Evolutionary conservation across 2,888 invertebrate species (phyloP), one percentile per base, ranked within the genome.

Genomic region (Ormia ochracea): DNA sequence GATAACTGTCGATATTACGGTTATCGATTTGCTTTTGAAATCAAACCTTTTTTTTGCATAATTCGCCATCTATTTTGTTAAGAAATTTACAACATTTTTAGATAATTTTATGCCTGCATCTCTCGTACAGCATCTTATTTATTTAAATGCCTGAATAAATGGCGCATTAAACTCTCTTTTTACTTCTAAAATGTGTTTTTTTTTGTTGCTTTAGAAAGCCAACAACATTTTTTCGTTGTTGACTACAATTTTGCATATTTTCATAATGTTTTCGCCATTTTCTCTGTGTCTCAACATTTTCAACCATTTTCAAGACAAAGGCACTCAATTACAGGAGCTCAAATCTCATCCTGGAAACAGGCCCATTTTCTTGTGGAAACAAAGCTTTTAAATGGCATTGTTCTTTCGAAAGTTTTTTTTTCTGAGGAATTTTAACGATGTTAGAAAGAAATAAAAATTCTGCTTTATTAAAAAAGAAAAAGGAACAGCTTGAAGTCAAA

Each of bases 231-330:
- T 70, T 43, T 56, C 48, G 28, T 63, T 68, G 31, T 73, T 77
- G 31, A 80, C 72, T 76, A 76, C 28, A 68, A 33, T 73, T 80
- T 80, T 80, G 76, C 80, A 80, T 80, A 80, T 72, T 76, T 80
- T 68, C 72, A 80, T 73, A 76, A 73, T 80, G 76, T 80, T 73
- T 52, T 63, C 12, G 61, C 28, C 14, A 31, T 14, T 61, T 45
- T n/a, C 33, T 45, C 33, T 58, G 45, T 38, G 26, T 7, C 21
- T 68, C n/a, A 58, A 19, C 14, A 14, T 19, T 31, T 50, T 14
- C 19, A 45, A 45, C 4, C 12, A 28, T 43, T 36, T 48, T 58
- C 31, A 2, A 59, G 4, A 38, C 26, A 48, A 33, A 70, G 19
- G 26, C 38, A 14, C 21, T 21, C 19, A 61, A 23, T 33, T 10